Evolutionary conservation across 1,140 invertebrate genomes (phyloP), one percentile per base, ranked within the genome.

Genomic region (Lethocerus indicus): DNA sequence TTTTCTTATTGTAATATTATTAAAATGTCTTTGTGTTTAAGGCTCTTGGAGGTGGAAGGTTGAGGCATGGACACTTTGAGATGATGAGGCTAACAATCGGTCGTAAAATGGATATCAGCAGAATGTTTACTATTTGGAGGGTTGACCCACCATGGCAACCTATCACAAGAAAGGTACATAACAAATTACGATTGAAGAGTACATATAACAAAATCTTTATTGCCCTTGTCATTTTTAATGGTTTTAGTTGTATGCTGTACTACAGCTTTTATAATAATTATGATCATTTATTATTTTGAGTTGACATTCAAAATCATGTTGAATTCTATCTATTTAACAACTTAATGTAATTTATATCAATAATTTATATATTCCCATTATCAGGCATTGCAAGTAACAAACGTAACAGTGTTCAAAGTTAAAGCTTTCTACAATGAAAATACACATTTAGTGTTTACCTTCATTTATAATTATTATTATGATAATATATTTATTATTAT

Each of bases 91-190:
- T 86, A 20, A 73, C 72, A 25, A 70, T 92, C 25, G 75, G 78
- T 39, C 69, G 80, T 41, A 80, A 82, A 56, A 74, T 97, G 57
- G 80, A 94, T 58, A 63, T 70, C 21, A 75, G 71, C 48, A 75
- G 72, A 56, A 87, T 83, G 77, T 97, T 96, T 75, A 89, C 90
- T n/a, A 71, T 92, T 25, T 99, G 91, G 91, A 71, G 95, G 57
- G 68, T 98, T 2, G 87, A 92, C 63, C 65, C 88, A 1, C 92
- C 93, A 1, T 98, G 94, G 93, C 89, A 96, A 62, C 81, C 93
- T 12, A 65, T 94, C 4, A 87, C 90, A 0, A 91, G 85, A 63
- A 93, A 93, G 65, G 75, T 75, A 62, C 51, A 47, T 16, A 47
- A 14, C 14, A n/a, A n/a, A n/a, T n/a, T n/a, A n/a, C n/a, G n/a